These are phyloP conservation scores for Sisor rabdophorus DNA, from an alignment of 2,113 vertebrate genomes.

Conservation along the genomic window DNA sequence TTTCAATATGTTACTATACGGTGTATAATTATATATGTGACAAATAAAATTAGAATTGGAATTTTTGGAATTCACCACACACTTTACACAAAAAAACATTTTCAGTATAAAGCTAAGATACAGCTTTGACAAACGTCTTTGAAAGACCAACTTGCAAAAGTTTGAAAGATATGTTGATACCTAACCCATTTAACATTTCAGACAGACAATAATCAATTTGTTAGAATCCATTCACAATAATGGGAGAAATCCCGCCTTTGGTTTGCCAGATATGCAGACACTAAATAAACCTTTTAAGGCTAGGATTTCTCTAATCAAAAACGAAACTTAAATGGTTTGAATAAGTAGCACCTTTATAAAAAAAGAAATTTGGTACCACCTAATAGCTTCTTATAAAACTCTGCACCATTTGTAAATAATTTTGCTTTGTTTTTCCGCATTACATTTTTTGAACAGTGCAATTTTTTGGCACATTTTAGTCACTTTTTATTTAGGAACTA, in stretches of 20 bases:
- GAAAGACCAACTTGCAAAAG: too few relatives aligned
- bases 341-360: background rate
- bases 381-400: background rate
- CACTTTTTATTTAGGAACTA: constrained; percentile 44
- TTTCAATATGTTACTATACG: too few relatives aligned
- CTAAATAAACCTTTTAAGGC: constrained; percentile 42
- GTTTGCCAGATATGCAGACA: constrained; percentile 65
- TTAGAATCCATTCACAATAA: background rate
- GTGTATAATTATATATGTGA: too few relatives aligned
- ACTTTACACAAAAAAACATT: too few relatives aligned
- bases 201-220: background rate
- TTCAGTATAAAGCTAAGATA: too few relatives aligned
- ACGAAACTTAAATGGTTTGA: too few relatives aligned
- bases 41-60: too few relatives aligned
- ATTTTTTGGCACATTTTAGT: constrained; percentile 44
- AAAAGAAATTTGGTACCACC: background rate
- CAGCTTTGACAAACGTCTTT: too few relatives aligned
- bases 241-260: constrained; percentile 58
- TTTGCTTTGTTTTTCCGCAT: background rate
- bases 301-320: too few relatives aligned
- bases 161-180: background rate
- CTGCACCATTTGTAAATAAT: constrained; percentile 22
- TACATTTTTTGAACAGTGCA: background rate
- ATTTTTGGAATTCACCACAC: too few relatives aligned
- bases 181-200: background rate